Evolutionary conservation across 1,140 invertebrate genomes (phyloP), one percentile per base, ranked within the genome.

Genomic region (Diorhabda carinulata): DNA sequence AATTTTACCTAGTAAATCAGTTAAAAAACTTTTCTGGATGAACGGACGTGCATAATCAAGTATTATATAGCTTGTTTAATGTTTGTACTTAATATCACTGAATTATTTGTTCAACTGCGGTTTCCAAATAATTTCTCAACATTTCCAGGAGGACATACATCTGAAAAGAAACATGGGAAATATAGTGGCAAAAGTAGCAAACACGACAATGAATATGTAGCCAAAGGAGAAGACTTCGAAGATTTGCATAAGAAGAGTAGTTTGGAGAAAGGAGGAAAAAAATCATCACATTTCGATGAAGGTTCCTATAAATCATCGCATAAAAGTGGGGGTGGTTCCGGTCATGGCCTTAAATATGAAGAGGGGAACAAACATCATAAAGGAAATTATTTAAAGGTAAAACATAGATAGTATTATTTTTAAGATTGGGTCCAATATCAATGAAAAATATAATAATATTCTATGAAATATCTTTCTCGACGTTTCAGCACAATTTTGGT

Each of bases 251-350:
- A 66, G 45, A 72, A 68, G 59, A 61, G 70, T 25, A 72, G 76
- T 61, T 70, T 66, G 10, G 78, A 78, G 58, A 66, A 73, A n/a
- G 75, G 69, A 25, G 75, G 75, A 6, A 78, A 78, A 61, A 78
- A 79, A 64, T 72, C 73, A 6, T 70, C 74, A 25, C 65, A 74
- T 44, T 70, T 67, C 57, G 68, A 65, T 10, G 69, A 72, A 52
- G 74, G 59, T 56, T 66, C 67, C 8, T 74, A 78, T 61, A 72
- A 73, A 60, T 66, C 70, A 6, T 74, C 62, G 57, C 75, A 79
- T 10, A 67, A 77, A 8, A 59, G 64, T 9, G 71, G 65, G 41
- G 78, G 72, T 3, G 73, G 68, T 44, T 74, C 76, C 41, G 67
- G 70, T 42, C 73, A 78, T 66, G 77, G 74, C 2, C 71, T 70